These are phyloP conservation scores for Salticus scenicus DNA, from an alignment of 2,888 invertebrate species.

Conservation along the genomic window DNA sequence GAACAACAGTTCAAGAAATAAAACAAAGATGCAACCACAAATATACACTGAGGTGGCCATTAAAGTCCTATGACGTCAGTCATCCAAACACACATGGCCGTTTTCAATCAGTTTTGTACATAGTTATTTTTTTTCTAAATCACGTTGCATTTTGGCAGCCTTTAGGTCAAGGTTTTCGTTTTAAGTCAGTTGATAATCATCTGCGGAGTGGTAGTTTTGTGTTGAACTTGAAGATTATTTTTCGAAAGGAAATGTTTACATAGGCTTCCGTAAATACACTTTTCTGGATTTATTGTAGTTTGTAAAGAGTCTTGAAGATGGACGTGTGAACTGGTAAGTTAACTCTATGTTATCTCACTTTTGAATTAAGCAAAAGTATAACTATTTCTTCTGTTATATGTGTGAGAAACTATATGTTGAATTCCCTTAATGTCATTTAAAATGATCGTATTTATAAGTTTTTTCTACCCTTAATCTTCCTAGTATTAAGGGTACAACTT, in stretches of 20 bases:
- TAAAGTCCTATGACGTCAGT: constrained; percentile 35
- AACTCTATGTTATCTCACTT: no score
- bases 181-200: not conserved
- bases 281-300: no score
- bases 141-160: constrained; percentile 34
- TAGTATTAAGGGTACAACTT: no score
- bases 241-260: not conserved
- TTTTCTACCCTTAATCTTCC: no score
- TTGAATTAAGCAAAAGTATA: no score
- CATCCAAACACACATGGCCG: constrained; percentile 22
- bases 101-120: constrained; percentile 45
- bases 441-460: no score
- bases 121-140: constrained; percentile 42
- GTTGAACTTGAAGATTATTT: not conserved
- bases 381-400: no score
- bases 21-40: not conserved
- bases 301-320: no score
- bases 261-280: no score
- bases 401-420: no score
- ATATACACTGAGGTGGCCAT: not conserved
- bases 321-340: constrained; percentile 15
- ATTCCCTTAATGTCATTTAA: no score
- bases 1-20: no score
- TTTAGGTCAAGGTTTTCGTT: constrained; percentile 54
- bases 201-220: constrained; percentile 13